Base-by-base conservation (phyloP, 2,888 invertebrate species). In the Melieria omissa region DNA sequence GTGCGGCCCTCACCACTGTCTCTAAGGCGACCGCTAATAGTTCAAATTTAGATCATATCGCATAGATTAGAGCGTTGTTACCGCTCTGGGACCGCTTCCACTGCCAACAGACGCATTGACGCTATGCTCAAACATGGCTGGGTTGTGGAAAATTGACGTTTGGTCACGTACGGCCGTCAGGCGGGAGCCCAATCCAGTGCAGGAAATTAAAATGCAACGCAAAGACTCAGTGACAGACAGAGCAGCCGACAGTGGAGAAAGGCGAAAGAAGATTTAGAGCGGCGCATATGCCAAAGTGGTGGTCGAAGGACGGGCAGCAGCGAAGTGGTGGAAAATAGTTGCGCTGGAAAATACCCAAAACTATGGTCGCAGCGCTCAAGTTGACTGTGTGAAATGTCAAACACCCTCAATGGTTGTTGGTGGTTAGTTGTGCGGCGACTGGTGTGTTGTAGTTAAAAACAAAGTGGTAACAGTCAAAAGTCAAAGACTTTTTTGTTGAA, bases 121-220 rank as follows among this genome's bases (percentile, higher is more conserved):
- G 67, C 49, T 67, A 60, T 67, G 67, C 60, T 9, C 58, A 41
- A 58, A 29, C 7, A 54, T 14, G 14, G 49, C 3, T 49, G 60
- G 67, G 54, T 73, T 58, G 70, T 57, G 67, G 47, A 72, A 72
- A 76, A 77, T 73, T 71, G 73, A 65, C 76, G 73, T 77, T 78
- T 78, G 72, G 76, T 75, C 78, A 78, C 78, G 78, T 78, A 75
- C 73, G 54, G 54, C 61, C 44, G 61, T 68, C 55, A 42, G 67
- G 47, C 55, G 45, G 29, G 29, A 29, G 29, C 29, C 29, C 29
- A 29, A 29, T 29, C 3, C 29, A 29, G 29, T 29, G 29, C 29
- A 29, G 29, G 29, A 29, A 29, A 29, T 29, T 29, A 29, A 58
- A 57, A 29, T 44, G 65, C 10, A 62, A 69, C 65, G 44, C 16